A percentile compares a stretch with the other conserved stretches of the same genome.
Conservation (phyloP, 1,140 invertebrate genomes). For the Dendroctonus valens region DNA sequence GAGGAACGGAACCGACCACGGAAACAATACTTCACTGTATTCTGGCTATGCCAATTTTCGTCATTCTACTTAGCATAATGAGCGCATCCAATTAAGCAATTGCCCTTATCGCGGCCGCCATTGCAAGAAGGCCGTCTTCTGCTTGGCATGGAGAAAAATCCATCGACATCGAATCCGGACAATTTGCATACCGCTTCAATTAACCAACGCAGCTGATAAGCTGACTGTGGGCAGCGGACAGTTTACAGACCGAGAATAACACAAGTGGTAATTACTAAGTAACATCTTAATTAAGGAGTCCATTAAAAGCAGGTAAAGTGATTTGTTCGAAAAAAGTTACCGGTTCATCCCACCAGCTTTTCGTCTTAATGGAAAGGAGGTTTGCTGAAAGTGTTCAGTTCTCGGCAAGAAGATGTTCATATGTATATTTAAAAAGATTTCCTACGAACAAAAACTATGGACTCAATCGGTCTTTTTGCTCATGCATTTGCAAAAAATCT, state of each 20-base stretch:
- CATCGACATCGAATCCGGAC: slow-evolving; percentile 11
- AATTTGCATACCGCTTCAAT: slow-evolving; percentile 23
- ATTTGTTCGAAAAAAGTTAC: background rate
- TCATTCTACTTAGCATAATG: too few species aligned
- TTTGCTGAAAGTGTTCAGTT: too few species aligned
- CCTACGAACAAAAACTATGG: too few species aligned
- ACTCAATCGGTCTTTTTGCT: too few species aligned
- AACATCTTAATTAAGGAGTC: slow-evolving; percentile 17
- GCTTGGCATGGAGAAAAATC: slow-evolving; percentile 2
- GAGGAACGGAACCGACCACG: too few species aligned
- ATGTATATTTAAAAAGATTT: too few species aligned
- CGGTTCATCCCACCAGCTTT: slow-evolving; percentile 1
- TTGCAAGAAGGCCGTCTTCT: background rate
- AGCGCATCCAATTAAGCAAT: slow-evolving; percentile 11
- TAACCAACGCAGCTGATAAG: background rate
- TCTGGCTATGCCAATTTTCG: too few species aligned
- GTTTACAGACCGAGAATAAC: slow-evolving; percentile 3
- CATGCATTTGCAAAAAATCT: too few species aligned
- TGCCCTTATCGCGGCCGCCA: slow-evolving; percentile 1
- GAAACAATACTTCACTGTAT: too few species aligned
- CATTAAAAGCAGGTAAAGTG: slow-evolving; percentile 6
- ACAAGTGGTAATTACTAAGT: slow-evolving; percentile 19
- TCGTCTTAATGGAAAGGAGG: slow-evolving; percentile 1
- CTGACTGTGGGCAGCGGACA: slow-evolving; percentile 11
- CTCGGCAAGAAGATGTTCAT: too few species aligned